Evolutionary conservation across 1,140 invertebrate genomes (phyloP).

Genomic region (Aricia agestis): DNA sequence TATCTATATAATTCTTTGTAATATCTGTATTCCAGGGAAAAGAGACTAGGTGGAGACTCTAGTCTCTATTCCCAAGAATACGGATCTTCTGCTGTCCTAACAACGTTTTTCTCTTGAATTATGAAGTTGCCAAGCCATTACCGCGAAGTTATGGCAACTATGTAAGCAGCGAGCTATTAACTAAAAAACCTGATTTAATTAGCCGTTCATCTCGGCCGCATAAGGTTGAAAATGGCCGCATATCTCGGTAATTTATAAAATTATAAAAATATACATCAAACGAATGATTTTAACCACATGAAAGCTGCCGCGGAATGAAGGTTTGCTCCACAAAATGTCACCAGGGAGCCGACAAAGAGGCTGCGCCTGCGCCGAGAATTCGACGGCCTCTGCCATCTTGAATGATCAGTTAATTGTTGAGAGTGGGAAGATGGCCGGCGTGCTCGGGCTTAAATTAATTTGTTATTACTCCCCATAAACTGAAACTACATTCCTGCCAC

Average conservation of each 20-base stretch:
- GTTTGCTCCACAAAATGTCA: slow-evolving; percentile 72
- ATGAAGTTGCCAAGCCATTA: neutral
- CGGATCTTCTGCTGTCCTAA: neutral
- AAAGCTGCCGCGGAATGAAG: slow-evolving; percentile 69
- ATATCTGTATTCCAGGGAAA: too few species aligned
- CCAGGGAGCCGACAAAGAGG: slow-evolving; percentile 61
- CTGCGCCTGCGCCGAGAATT: neutral
- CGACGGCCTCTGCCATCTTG: slow-evolving; percentile 44
- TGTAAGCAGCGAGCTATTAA: neutral
- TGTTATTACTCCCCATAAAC: slow-evolving; percentile 11
- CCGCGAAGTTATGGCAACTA: neutral
- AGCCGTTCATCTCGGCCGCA: neutral
- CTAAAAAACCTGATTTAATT: slow-evolving; percentile 3
- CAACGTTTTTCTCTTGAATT: neutral
- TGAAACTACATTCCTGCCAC: neutral
- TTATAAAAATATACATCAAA: slow-evolving; percentile 57
- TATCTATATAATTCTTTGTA: too few species aligned
- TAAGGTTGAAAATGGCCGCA: neutral
- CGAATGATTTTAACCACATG: slow-evolving; percentile 58
- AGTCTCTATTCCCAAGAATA: neutral
- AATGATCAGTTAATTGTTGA: slow-evolving; percentile 68
- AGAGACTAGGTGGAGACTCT: neutral
- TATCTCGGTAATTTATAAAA: slow-evolving; percentile 37
- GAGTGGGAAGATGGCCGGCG: slow-evolving; percentile 28
- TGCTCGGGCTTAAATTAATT: slow-evolving; percentile 15